Evolutionary conservation across 2,113 vertebrate species (phyloP).

Genomic region (Otus sunia): DNA sequence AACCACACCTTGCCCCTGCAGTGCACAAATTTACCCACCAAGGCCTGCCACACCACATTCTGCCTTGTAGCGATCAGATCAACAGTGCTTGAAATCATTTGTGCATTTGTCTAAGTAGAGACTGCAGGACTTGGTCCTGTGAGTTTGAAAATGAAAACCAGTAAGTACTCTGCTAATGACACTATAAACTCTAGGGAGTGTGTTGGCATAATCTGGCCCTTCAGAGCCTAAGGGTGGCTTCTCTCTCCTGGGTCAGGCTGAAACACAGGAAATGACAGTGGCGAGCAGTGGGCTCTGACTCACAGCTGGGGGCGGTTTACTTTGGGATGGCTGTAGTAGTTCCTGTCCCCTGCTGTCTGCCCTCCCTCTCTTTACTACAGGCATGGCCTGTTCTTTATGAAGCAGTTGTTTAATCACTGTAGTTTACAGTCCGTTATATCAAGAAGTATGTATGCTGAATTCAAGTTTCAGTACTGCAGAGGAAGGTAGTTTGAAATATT

Average conservation of each 20-base stretch:
- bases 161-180: neutral
- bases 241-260: neutral
- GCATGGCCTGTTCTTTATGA: neutral
- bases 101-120: neutral
- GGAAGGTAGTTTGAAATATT: neutral
- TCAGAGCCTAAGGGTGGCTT: neutral
- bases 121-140: neutral
- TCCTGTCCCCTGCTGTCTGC: conserved; percentile 29
- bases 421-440: neutral
- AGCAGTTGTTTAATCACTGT: neutral
- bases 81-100: neutral
- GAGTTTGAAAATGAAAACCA: neutral
- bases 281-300: neutral
- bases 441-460: neutral
- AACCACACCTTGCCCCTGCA: neutral
- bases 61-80: neutral
- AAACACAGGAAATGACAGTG: conserved; percentile 8
- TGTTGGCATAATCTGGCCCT: neutral
- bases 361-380: neutral
- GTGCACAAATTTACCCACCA: neutral
- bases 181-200: neutral
- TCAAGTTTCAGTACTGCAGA: neutral
- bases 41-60: neutral
- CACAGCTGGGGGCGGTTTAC: conserved; percentile 3
- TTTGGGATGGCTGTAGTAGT: neutral